A percentile compares a stretch with the other conserved stretches of the same genome.
Evolutionary conservation across 2,797 vertebrate species (phyloP).

Genomic region (Takifugu ocellatus): DNA sequence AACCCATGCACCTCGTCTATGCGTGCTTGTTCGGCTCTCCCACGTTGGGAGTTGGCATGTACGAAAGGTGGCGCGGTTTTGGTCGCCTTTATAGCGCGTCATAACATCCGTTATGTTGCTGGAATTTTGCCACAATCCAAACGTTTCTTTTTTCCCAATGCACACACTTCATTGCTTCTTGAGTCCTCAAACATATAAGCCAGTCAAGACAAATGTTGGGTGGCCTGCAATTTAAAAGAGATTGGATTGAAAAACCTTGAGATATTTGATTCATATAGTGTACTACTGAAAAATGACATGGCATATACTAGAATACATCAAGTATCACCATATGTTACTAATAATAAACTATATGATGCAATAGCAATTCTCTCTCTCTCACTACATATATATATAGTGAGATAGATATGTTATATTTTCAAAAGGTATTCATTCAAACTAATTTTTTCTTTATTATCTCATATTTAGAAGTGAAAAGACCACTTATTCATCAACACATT

Average conservation of each 20-base stretch:
- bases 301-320: neutral
- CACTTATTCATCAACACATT: too few species aligned
- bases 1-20: conserved; percentile 11
- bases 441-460: too few species aligned
- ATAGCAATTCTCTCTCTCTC: neutral
- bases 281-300: too few species aligned
- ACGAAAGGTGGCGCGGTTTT: conserved; percentile 50
- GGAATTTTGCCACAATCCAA: conserved; percentile 65
- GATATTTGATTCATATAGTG: too few species aligned
- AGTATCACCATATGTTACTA: neutral
- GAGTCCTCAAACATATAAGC: conserved; percentile 55
- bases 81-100: conserved; percentile 52
- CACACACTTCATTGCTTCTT: conserved; percentile 59
- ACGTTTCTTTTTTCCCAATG: conserved; percentile 28
- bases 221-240: conserved; percentile 50
- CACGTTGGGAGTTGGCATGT: conserved; percentile 49
- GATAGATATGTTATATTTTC: too few species aligned
- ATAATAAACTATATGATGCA: neutral
- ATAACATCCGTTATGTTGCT: conserved; percentile 34
- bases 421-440: too few species aligned
- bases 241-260: neutral
- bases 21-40: conserved; percentile 68
- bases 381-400: too few species aligned
- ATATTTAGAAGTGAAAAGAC: too few species aligned
- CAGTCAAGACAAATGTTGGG: conserved; percentile 26